Evolutionary conservation across 2,888 invertebrate genomes (phyloP), one percentile per base, ranked within the genome.

Genomic region (Diogma glabrata): DNA sequence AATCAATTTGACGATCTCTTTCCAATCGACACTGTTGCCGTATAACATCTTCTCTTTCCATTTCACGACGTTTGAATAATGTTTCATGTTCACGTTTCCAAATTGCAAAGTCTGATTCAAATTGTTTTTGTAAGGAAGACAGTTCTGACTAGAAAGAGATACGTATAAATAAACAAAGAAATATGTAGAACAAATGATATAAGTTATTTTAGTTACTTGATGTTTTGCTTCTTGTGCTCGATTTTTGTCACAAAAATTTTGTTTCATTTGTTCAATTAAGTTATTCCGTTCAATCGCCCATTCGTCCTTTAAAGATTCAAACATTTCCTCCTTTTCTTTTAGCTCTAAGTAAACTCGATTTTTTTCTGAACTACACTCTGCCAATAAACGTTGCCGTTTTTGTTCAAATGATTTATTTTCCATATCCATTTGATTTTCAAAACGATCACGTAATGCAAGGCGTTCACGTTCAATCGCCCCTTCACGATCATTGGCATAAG

Each of bases 1-100:
- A 64, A 55, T 89, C 87, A 50, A 88, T 85, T 70, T 88, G 87
- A 46, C 75, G 78, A 67, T 90, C 89, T 52, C 88, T 69, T 62
- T 89, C 87, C 48, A 74, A 73, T 63, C 81, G 78, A 62, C 79
- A 81, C 57, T 83, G 79, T 23, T 84, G 81, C 2, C 80, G 67
- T 59, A 89, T 79, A 58, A 77, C 75, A 51, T 74, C 72, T 67
- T 86, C 84, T 60, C 77, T 82, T 62, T 81, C 80, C 51, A 77
- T 75, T 49, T 87, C 67, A 9, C 75, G 64, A 23, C 74, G 57
- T 52, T 69, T 69, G 45, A 63, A 60, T 19, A 64, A 61, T 53
- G 64, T 69, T 56, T 73, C 74, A 58, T 77, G 78, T 57, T 81
- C 78, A 53, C 77, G 74, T 58, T 75, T 75, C 66, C 75, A 78